phyloP scores from a whole-genome alignment of 2,113 vertebrate genomes.

The Pygoscelis antarcticus region DNA sequence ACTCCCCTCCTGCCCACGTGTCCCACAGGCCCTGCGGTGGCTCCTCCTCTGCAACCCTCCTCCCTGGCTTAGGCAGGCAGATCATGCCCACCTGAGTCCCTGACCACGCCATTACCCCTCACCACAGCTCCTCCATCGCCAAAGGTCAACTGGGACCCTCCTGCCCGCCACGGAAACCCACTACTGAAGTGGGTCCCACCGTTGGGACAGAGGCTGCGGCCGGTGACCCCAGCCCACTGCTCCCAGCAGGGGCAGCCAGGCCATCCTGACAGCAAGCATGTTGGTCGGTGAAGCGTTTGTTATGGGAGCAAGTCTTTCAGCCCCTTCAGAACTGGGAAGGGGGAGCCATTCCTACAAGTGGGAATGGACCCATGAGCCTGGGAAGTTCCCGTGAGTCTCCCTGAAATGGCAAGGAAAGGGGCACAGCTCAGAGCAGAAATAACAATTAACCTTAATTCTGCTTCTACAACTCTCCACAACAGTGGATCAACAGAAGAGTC shows the following conservation, averaged over 20 bases:
- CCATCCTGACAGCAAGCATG: not conserved
- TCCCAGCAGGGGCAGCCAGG: not conserved
- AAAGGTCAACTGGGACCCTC: not conserved
- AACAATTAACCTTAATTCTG: not conserved
- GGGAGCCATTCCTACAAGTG: not conserved
- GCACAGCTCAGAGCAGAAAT: not conserved
- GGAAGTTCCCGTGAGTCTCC: not conserved
- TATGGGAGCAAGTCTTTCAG: not conserved
- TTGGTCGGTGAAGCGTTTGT: accelerated
- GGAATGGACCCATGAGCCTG: not conserved
- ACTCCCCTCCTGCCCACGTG: not conserved
- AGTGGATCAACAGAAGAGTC: not conserved
- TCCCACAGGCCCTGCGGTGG: not conserved
- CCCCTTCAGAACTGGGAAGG: not conserved
- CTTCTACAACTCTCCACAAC: not conserved
- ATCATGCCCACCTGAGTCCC: accelerated
- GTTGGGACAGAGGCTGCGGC: not conserved
- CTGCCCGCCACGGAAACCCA: not conserved
- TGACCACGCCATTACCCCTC: accelerated
- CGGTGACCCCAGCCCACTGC: not conserved
- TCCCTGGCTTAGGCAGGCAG: accelerated
- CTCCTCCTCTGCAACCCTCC: not conserved
- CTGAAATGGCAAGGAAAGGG: not conserved
- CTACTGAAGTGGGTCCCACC: accelerated
- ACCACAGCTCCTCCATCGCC: not conserved